Base-by-base conservation (phyloP, 1,140 invertebrate species). In the Danaus melanippus region DNA sequence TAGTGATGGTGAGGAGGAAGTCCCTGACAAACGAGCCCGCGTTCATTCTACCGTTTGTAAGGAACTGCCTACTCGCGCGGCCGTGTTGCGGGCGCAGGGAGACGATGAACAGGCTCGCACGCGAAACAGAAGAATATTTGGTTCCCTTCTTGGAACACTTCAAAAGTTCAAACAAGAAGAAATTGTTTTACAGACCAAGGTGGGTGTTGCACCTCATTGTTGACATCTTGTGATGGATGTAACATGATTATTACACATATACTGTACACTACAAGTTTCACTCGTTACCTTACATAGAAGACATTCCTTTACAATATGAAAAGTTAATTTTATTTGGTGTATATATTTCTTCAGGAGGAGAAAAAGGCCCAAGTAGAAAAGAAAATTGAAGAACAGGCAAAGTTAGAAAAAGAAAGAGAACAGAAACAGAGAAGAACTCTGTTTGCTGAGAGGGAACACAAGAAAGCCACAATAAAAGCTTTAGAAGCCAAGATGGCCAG, bases 101-200 rank as follows among this genome's bases (percentile, higher is more conserved):
- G 91, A 90, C 41, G 96, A 98, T 87, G 92, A 93, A 62, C 91
- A 93, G 67, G 94, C 94, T 51, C 90, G 93, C 64, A 95, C 92
- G 17, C 91, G 96, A 60, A 98, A 98, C 87, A 90, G 93, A 60
- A 90, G 97, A 60, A 98, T 99, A 94, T 98, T 99, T 89, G 96
- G 97, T 17, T 94, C 95, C 32, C 87, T 99, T 42, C 83, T 99
- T 41, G 97, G 97, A 5, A 98, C 97, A 44, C 84, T 99, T 61
- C 95, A 98, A 73, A 97, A 96, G 79, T 99, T 99, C 81, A 93
- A 96, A 72, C 94, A 96, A 77, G 97, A 99, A 80, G 96, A 98
- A 86, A 96, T 95, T 51, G 93, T 93, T 60, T 85, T 96, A 55
- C 95, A 96, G 84, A 91, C 90, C 74, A 93, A 91, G 75, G 92